Percentiles rank a stretch among this genome's conserved stretches.
phyloP scores from a whole-genome alignment of 2,888 invertebrate genomes.

The Drosophila vallismaia region DNA sequence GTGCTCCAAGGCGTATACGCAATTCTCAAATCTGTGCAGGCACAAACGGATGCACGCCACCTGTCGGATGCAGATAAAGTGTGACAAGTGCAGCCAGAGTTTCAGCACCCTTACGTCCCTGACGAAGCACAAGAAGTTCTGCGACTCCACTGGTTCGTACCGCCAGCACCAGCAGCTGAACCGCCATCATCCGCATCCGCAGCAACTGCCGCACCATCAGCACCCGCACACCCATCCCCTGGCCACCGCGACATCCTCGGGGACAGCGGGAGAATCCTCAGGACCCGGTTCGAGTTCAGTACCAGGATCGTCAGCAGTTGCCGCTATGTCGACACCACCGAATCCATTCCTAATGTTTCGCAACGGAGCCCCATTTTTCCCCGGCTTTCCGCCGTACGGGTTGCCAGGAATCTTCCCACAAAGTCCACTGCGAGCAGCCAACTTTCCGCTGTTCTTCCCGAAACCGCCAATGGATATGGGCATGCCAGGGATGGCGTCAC shows the following conservation, averaged over 20 bases:
- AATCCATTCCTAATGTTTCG: conserved; percentile 90
- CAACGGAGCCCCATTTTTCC: conserved; percentile 87
- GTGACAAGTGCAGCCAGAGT: conserved; percentile 96
- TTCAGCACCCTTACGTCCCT: conserved; percentile 96
- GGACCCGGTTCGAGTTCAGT: conserved; percentile 81
- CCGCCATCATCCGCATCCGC: conserved; percentile 79
- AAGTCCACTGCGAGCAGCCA: conserved; percentile 81
- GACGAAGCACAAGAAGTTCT: conserved; percentile 97
- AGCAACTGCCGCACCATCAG: not conserved
- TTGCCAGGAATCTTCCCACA: conserved; percentile 86
- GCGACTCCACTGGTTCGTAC: conserved; percentile 89
- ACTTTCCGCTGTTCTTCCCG: conserved; percentile 86
- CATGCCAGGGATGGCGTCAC: conserved; percentile 80
- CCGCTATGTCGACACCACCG: conserved; percentile 84
- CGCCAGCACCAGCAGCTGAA: conserved; percentile 50
- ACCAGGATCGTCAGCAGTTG: conserved; percentile 65
- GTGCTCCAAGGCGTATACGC: conserved; percentile 99
- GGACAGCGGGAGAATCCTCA: conserved; percentile 64
- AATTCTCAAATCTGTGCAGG: conserved; percentile 99
- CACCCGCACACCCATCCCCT: conserved; percentile 11
- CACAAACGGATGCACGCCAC: conserved; percentile 99
- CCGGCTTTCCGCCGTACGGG: conserved; percentile 86
- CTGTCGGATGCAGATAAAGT: conserved; percentile 96
- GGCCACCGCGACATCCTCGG: conserved; percentile 21
- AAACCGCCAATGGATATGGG: conserved; percentile 85